Evolutionary conservation across 2,113 vertebrate species (phyloP), one percentile per base, ranked within the genome.

Genomic region (Xenopus laevis): DNA sequence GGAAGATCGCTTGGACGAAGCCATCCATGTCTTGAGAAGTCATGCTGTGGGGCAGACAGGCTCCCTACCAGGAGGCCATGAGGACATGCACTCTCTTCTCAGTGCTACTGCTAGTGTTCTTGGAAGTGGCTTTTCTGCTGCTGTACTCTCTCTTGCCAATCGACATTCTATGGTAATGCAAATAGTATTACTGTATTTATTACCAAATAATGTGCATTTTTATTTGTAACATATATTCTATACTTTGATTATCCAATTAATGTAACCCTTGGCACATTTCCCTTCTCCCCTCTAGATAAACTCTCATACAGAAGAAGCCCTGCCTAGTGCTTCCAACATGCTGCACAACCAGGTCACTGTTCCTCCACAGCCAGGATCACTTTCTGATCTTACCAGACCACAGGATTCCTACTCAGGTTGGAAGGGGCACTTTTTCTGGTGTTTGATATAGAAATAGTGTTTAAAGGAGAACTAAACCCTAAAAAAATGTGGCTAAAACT

Each of bases 1-100:
- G 93, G 96, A 99, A 81, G 97, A 99, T 83, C 94, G 92, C 78
- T 88, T 99, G 87, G 97, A 98, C 7, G 97, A 99, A 85, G 97
- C 97, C 71, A 99, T 99, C 79, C 95, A 98, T 0, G 97, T 99
- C 71, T 89, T 99, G 76, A 93, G 96, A 66, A 98, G 88, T 80
- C 97, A 99, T 0, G 97, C 97, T 0, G 96, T 98, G 84, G 96
- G 96, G 71, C 90, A 95, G 47, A 89, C 90, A 0, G 86, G 92
- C 0, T 79, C 90, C 47, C 80, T 92, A 78, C 80, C 71, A 1
- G 90, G 89, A 33, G 80, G 78, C 78, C 85, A 93, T 23, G 80
- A 91, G 3, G 94, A 95, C 85, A 92, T 95, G 82, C 95, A 97
- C 0, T 84, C 86, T 77, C 87, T 98, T 72, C 87, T 98, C 60